phyloP scores from a whole-genome alignment of 2,888 invertebrate genomes.

The Idaea dimidiata region DNA sequence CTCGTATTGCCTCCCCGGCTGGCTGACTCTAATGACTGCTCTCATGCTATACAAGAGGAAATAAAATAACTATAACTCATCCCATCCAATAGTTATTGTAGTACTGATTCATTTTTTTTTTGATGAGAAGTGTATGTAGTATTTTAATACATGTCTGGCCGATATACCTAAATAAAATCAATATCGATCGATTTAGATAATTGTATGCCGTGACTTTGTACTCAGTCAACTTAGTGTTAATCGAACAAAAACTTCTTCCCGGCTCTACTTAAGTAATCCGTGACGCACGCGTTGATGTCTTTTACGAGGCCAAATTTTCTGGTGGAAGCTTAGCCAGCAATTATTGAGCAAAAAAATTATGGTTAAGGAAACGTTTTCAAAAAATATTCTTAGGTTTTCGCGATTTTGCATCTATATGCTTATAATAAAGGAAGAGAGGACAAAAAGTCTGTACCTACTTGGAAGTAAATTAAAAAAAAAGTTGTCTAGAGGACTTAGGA shows the following conservation, averaged over 20 bases:
- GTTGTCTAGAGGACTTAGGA: no score
- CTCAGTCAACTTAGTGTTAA: neutral
- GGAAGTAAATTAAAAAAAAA: no score
- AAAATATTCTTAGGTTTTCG: neutral
- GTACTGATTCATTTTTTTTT: no score
- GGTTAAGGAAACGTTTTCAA: neutral
- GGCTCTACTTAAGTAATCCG: neutral
- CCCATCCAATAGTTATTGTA: no score
- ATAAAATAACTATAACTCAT: no score
- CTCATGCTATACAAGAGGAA: no score
- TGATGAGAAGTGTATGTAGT: no score
- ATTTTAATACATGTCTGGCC: neutral
- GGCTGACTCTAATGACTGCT: no score
- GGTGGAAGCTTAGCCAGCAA: neutral
- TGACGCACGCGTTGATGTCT: conserved; percentile 26
- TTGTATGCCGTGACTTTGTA: neutral
- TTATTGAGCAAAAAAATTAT: neutral
- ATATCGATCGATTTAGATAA: neutral
- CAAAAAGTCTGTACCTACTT: no score
- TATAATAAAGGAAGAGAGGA: no score
- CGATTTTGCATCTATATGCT: no score
- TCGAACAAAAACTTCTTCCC: conserved; percentile 1
- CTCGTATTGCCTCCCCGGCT: no score
- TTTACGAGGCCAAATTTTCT: conserved; percentile 10
- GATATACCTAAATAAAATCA: conserved; percentile 3